Evolutionary conservation across 1,140 invertebrate species (phyloP).

Genomic region (Glomeris maerens): DNA sequence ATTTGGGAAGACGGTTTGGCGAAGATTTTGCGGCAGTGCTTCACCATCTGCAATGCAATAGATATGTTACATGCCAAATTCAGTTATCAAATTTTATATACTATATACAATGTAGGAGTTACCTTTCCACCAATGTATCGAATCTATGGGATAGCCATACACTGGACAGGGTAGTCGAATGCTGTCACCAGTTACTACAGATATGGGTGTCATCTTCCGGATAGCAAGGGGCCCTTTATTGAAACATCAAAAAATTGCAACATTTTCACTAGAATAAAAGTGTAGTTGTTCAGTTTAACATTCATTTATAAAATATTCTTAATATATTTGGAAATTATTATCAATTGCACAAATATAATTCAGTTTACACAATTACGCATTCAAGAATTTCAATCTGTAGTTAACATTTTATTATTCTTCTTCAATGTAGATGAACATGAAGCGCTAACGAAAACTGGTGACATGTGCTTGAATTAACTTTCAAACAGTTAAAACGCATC

Average conservation of each 20-base stretch:
- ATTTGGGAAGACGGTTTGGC: slow-evolving; percentile 41
- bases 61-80: slow-evolving; percentile 18
- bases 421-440: too few species aligned
- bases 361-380: too few species aligned
- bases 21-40: slow-evolving; percentile 40
- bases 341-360: too few species aligned
- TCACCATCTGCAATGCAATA: slow-evolving; percentile 37
- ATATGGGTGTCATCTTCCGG: slow-evolving; percentile 81
- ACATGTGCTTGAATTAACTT: too few species aligned
- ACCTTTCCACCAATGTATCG: slow-evolving; percentile 83
- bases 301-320: too few species aligned
- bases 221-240: slow-evolving; percentile 63
- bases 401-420: too few species aligned
- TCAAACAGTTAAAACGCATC: too few species aligned
- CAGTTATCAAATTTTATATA: neutral
- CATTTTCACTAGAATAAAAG: too few species aligned
- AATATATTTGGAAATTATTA: too few species aligned
- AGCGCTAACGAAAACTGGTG: too few species aligned
- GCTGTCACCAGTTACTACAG: slow-evolving; percentile 81
- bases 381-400: too few species aligned
- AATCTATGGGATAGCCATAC: slow-evolving; percentile 84
- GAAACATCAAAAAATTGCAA: slow-evolving; percentile 3
- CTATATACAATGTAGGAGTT: slow-evolving; percentile 9
- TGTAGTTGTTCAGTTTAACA: too few species aligned
- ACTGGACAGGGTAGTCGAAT: slow-evolving; percentile 80